Evolutionary conservation across 2,797 vertebrate species (phyloP).

Genomic region (Diplodus sargus): DNA sequence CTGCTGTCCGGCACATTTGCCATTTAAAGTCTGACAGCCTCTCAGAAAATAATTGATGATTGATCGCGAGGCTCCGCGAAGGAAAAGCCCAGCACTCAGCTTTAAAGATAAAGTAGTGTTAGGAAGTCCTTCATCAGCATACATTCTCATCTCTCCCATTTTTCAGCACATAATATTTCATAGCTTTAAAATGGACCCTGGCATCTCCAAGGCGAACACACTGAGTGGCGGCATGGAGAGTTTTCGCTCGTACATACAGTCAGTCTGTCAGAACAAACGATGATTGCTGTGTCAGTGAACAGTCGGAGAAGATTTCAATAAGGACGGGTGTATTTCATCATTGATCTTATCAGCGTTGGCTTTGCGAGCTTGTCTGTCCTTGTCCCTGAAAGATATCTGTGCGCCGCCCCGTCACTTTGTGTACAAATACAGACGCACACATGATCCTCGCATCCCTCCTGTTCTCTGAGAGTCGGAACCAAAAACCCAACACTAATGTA

Average conservation of each 20-base stretch:
- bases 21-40: conserved; percentile 33
- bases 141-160: conserved; percentile 3
- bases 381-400: conserved; percentile 32
- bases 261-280: conserved; percentile 5
- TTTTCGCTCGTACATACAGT: conserved; percentile 6
- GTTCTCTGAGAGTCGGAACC: conserved; percentile 2
- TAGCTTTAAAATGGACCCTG: conserved; percentile 30
- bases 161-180: conserved; percentile 14
- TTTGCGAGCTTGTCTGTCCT: conserved; percentile 47
- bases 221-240: conserved; percentile 8
- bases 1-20: conserved; percentile 20
- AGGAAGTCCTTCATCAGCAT: conserved; percentile 24
- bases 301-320: conserved; percentile 48
- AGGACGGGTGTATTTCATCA: conserved; percentile 29
- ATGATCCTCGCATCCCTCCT: conserved; percentile 12
- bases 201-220: conserved; percentile 1
- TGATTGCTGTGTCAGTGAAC: conserved; percentile 28
- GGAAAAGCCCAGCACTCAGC: conserved; percentile 33
- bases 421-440: conserved; percentile 9
- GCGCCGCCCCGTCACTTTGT: conserved; percentile 25
- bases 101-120: conserved; percentile 41
- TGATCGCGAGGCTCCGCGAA: conserved; percentile 18
- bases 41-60: conserved; percentile 42
- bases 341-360: conserved; percentile 23
- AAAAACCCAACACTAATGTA: conserved; percentile 25